Percentiles rank a stretch among this genome's conserved stretches.
Evolutionary conservation across 2,797 vertebrate genomes (phyloP).

Genomic region (Furcifer pardalis): DNA sequence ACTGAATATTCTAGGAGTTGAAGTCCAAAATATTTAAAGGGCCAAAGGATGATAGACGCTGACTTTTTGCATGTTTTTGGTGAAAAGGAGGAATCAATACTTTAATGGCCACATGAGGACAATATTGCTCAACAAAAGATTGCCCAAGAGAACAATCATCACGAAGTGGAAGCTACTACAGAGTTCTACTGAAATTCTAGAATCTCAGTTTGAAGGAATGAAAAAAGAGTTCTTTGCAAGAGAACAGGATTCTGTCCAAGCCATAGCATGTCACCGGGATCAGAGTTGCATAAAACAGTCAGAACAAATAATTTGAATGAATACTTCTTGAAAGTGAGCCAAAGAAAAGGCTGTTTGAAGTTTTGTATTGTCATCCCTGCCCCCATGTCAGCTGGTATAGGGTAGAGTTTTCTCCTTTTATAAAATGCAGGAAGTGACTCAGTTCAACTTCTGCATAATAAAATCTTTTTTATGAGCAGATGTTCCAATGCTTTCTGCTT

Average conservation of each 20-base stretch:
- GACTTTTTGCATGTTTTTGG: too few relatives aligned
- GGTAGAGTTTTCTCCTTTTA: neutral
- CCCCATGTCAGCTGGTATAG: neutral
- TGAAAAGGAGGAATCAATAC: too few relatives aligned
- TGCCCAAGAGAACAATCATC: neutral
- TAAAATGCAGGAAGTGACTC: neutral
- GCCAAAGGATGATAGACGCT: too few relatives aligned
- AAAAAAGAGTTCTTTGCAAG: neutral
- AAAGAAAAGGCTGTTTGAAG: neutral
- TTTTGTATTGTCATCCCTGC: neutral
- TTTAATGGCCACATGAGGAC: neutral
- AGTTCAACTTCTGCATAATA: neutral
- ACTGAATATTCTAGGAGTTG: too few relatives aligned
- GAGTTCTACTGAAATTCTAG: constrained; percentile 54
- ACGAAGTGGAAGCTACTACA: neutral
- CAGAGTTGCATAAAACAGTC: neutral
- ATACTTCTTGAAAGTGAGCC: neutral
- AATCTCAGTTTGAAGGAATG: constrained; percentile 36
- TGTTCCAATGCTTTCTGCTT: neutral
- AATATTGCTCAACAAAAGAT: neutral
- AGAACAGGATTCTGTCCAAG: neutral
- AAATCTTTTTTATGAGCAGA: neutral
- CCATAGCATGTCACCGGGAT: neutral
- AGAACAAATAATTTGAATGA: neutral
- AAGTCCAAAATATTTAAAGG: too few relatives aligned